Conservation (phyloP, 2,797 vertebrate species). For the Nyctalus aviator region DNA sequence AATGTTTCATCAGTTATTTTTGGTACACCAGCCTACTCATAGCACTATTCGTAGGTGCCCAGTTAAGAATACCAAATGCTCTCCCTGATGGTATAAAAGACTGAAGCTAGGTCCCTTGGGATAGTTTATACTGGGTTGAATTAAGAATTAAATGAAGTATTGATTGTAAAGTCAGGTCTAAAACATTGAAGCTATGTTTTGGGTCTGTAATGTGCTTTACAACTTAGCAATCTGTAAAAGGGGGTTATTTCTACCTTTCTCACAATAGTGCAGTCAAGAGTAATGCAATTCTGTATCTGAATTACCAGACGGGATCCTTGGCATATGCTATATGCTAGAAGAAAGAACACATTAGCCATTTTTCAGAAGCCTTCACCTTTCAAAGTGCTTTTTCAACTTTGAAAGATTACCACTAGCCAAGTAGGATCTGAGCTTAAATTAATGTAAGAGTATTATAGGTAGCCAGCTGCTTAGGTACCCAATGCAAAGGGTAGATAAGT, state of each 20-base stretch:
- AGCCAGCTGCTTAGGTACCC: neutral
- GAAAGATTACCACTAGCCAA: neutral
- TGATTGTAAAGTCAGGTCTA: neutral
- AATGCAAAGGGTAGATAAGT: neutral
- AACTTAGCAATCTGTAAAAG: neutral
- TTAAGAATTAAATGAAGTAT: slow-evolving; percentile 29
- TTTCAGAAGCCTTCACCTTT: neutral
- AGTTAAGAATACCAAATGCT: neutral
- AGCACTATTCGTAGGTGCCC: neutral
- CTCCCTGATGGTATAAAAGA: neutral
- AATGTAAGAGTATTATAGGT: neutral
- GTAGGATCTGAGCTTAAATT: neutral
- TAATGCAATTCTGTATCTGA: neutral
- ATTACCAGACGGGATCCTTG: neutral
- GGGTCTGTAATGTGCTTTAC: neutral
- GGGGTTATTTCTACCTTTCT: neutral
- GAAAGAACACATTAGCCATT: neutral
- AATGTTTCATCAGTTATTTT: neutral
- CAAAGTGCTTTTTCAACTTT: neutral
- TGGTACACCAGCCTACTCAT: neutral
- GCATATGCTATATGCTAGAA: neutral
- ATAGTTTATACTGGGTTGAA: neutral
- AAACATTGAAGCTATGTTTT: neutral
- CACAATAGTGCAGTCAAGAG: neutral
- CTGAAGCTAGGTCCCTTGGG: neutral